Evolutionary conservation across 2,113 vertebrate genomes (phyloP).

Genomic region (Psammodynastes pulverulentus): DNA sequence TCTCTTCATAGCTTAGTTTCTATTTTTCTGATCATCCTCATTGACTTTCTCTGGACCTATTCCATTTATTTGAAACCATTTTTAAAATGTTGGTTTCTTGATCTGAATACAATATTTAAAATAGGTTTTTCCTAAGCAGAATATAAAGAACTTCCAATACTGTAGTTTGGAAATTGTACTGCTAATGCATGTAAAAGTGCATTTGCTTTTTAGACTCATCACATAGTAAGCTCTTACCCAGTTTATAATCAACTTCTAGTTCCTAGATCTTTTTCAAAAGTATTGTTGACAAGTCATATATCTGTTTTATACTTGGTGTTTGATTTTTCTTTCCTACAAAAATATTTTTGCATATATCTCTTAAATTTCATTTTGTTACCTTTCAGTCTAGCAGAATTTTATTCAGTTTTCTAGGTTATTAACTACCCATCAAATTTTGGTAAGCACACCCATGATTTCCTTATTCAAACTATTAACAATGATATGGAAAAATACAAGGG

Average conservation of each 20-base stretch:
- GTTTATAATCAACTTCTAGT: not conserved
- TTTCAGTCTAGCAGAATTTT: not conserved
- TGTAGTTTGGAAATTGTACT: not conserved
- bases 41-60: not conserved
- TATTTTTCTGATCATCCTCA: not conserved
- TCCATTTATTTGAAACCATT: not conserved
- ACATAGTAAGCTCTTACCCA: not conserved
- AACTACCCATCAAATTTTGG: not conserved
- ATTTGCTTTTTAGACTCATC: not conserved
- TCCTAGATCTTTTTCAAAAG: not conserved
- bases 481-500: not conserved
- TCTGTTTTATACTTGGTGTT: not conserved
- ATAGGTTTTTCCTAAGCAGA: not conserved
- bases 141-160: not conserved
- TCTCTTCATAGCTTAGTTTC: not conserved
- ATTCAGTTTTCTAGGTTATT: not conserved
- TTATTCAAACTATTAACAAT: not conserved
- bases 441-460: not conserved
- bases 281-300: not conserved
- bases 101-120: not conserved
- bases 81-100: not conserved
- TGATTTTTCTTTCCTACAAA: not conserved
- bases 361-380: not conserved
- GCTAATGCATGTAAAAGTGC: not conserved
- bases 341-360: not conserved